Base-by-base conservation (phyloP, 2,113 vertebrate genomes). In the Pristiophorus japonicus region DNA sequence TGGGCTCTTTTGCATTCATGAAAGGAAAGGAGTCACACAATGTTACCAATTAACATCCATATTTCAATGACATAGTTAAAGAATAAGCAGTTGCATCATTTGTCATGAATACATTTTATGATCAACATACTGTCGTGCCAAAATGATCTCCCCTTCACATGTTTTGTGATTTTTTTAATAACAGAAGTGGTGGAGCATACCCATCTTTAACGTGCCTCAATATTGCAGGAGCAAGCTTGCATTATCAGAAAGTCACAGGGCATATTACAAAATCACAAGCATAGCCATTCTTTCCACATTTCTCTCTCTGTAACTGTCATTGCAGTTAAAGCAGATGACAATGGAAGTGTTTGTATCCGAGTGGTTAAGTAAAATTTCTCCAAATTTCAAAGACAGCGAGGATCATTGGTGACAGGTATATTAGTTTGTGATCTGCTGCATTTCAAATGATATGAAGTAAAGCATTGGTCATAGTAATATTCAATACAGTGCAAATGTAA, bases 371-470 rank as follows among this genome's bases (percentile, higher is more conserved):
- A 94, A 94, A 94, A 94, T 70, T 24, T 70, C 24, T 94, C 42
- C 22, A 70, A 94, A 94, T 10, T 94, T 24, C 66, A 47, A 67
- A 70, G 66, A 67, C 42, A 70, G 65, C 0, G 67, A 94, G 24
- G 91, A 45, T 45, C 87, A 45, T 45, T 67, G n/a, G 45, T 94
- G 66, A 45, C 65, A 51, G 93, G 20, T 45, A 47, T 67, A 94
- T 51, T 67, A 67, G 63, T 70, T 70, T 70, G 10, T 70, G 38
- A 94, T 45, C 45, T 94, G 66, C 38, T 70, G 93, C 12, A 94
- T 73, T 94, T 94, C 93, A 94, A 94, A 67, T 38, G 88, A 94
- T 42, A 94, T 42, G 62, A 45, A 67, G 8, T 47, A 70, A 94
- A 67, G 22, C 63, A 67, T 94, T 70, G 18, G 10, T 67, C 8